phyloP scores from a whole-genome alignment of 2,888 invertebrate species.

The Darwinula stevensoni region DNA sequence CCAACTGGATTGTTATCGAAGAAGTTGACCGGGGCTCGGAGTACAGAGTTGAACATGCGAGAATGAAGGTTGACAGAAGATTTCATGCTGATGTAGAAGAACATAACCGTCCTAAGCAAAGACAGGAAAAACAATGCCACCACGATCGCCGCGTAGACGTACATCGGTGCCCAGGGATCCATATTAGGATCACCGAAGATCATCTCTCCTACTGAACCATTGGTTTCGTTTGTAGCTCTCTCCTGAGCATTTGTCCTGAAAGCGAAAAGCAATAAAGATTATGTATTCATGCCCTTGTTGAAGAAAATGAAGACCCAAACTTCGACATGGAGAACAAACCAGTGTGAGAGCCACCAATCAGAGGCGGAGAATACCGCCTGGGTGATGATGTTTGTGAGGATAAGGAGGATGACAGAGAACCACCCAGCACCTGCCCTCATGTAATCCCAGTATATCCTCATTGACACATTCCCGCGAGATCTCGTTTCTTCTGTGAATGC shows the following conservation, averaged over 20 bases:
- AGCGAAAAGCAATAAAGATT: neutral
- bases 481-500: neutral
- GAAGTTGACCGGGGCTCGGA: slow-evolving; percentile 16
- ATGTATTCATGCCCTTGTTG: slow-evolving; percentile 10
- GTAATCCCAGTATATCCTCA: slow-evolving; percentile 18
- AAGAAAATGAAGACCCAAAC: neutral
- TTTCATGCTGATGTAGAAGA: slow-evolving; percentile 13
- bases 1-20: slow-evolving; percentile 21
- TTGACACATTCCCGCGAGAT: slow-evolving; percentile 7
- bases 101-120: slow-evolving; percentile 13
- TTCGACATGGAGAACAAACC: slow-evolving; percentile 9
- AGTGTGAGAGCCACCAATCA: slow-evolving; percentile 19
- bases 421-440: slow-evolving; percentile 25
- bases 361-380: slow-evolving; percentile 15
- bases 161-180: no score
- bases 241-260: slow-evolving; percentile 13
- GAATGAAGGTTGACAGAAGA: slow-evolving; percentile 25
- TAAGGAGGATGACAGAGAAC: slow-evolving; percentile 21
- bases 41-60: slow-evolving; percentile 26
- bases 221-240: slow-evolving; percentile 8
- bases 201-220: slow-evolving; percentile 1
- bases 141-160: neutral
- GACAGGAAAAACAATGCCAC: slow-evolving; percentile 3
- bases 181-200: no score
- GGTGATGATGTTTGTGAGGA: slow-evolving; percentile 15